Evolutionary conservation across 2,113 vertebrate genomes (phyloP).

Genomic region (Probosciger aterrimus): DNA sequence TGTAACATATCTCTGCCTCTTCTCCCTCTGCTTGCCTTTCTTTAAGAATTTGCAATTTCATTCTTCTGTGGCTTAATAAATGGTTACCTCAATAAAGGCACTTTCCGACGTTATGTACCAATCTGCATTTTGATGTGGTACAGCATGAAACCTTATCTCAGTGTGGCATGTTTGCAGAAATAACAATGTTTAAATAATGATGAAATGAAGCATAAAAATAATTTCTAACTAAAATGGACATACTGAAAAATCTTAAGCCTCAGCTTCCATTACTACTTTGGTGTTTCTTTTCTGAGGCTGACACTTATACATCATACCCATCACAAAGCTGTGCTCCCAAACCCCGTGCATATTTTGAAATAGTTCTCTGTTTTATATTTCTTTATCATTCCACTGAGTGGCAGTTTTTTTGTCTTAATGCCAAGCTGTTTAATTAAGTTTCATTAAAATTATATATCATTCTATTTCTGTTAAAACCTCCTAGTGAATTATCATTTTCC

Average conservation of each 20-base stretch:
- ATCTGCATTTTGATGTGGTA: slow-evolving; percentile 73
- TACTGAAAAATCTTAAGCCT: slow-evolving; percentile 65
- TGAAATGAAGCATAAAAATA: slow-evolving; percentile 73
- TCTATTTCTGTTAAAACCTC: slow-evolving; percentile 42
- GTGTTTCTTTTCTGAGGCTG: slow-evolving; percentile 59
- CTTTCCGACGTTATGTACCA: slow-evolving; percentile 45
- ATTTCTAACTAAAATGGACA: slow-evolving; percentile 71
- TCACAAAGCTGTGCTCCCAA: slow-evolving; percentile 33
- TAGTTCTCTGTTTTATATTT: slow-evolving; percentile 21
- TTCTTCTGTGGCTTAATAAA: slow-evolving; percentile 71
- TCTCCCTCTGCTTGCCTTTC: neutral
- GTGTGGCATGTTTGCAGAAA: slow-evolving; percentile 77
- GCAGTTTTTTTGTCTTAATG: slow-evolving; percentile 58
- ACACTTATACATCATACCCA: slow-evolving; percentile 24
- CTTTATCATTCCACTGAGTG: slow-evolving; percentile 26
- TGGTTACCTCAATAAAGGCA: slow-evolving; percentile 67
- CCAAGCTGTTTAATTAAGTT: neutral
- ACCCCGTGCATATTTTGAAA: slow-evolving; percentile 29
- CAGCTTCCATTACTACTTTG: slow-evolving; percentile 44
- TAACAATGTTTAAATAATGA: slow-evolving; percentile 78
- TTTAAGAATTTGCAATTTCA: slow-evolving; percentile 61
- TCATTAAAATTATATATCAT: slow-evolving; percentile 2
- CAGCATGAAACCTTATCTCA: slow-evolving; percentile 77
- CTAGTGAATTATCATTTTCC: neutral
- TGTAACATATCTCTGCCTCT: neutral